Base-by-base conservation (phyloP, 2,113 vertebrate species). In the Rhombomys opimus region DNA sequence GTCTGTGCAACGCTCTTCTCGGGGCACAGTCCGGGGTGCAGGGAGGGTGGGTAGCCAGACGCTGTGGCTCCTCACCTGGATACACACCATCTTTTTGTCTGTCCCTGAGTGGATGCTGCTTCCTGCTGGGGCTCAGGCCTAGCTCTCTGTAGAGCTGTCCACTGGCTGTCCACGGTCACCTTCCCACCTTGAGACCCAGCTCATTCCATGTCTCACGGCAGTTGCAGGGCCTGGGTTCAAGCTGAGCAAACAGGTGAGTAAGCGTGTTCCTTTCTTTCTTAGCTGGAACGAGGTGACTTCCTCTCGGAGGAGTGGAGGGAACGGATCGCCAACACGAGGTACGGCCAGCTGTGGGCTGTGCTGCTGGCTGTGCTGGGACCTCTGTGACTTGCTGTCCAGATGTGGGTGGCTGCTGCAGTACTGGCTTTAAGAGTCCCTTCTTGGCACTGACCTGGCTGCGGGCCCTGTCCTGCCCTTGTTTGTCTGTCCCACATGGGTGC, bases 201-300 rank as follows among this genome's bases (percentile, higher is more conserved):
- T 92, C 89, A 63, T 93, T 38, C 81, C 97, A 93, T 89, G 72
- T 50, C 73, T 41, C 4, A 30, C 41, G 20, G 72, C 73, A 54
- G 89, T n/a, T 15, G 15, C 1, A 2, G 93, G 61, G 30, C 2
- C 18, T 1, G n/a, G 89, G 77, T 3, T 5, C 4, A 65, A 7
- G 14, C 17, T 6, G 35, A 0, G 4, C 23, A 77, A 27, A 9
- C 72, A 0, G 2, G 7, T 68, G 59, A 91, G 50, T 76, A 22
- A 97, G 25, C 5, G 0, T 41, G 22, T 73, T 90, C 23, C 97
- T 81, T 94, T 96, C 97, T 97, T 92, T 97, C 98, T 50, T 97
- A 99, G 99, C 99, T 99, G 99, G 99, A 99, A 98, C 99, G 99
- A 98, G 99, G 99, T 35, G 99, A 99, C 93, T 99, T 99, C 98